Evolutionary conservation across 2,797 vertebrate genomes (phyloP).

Genomic region (Nasua narica): DNA sequence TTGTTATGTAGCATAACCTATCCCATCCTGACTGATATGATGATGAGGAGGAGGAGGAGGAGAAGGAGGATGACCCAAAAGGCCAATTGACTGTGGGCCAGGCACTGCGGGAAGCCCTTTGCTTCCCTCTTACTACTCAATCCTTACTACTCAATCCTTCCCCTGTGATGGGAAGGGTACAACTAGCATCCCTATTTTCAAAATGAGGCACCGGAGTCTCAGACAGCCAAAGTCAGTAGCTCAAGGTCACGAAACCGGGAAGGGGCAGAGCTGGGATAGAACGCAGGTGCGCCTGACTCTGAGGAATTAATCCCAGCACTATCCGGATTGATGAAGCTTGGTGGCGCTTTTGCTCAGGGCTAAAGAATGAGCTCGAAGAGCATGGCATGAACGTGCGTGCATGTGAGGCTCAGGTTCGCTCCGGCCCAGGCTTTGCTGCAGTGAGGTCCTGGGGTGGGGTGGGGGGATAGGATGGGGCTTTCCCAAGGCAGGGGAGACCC

Average conservation of each 20-base stretch:
- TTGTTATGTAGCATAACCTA: background rate
- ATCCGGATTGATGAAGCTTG: background rate
- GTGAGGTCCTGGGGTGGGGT: background rate
- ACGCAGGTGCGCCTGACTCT: background rate
- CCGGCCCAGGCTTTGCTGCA: accelerated
- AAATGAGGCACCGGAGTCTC: background rate
- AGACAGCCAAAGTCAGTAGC: background rate
- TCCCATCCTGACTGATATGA: background rate
- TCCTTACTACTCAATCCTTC: too few species aligned
- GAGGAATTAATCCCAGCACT: background rate
- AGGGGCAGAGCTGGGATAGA: background rate
- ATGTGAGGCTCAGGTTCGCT: background rate
- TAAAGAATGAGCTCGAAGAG: background rate
- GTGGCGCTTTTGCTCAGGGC: background rate
- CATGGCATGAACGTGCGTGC: background rate
- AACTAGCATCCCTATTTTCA: background rate
- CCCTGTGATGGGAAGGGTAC: background rate
- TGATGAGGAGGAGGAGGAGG: accelerated
- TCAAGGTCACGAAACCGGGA: background rate
- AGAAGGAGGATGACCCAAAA: background rate
- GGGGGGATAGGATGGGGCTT: accelerated
- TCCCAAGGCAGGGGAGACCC: background rate
- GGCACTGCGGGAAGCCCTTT: background rate
- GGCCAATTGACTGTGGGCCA: background rate
- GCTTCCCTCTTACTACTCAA: background rate